These are phyloP conservation scores for Anguilla pacifica DNA, from an alignment of 2,797 vertebrate genomes.

Conservation along the genomic window DNA sequence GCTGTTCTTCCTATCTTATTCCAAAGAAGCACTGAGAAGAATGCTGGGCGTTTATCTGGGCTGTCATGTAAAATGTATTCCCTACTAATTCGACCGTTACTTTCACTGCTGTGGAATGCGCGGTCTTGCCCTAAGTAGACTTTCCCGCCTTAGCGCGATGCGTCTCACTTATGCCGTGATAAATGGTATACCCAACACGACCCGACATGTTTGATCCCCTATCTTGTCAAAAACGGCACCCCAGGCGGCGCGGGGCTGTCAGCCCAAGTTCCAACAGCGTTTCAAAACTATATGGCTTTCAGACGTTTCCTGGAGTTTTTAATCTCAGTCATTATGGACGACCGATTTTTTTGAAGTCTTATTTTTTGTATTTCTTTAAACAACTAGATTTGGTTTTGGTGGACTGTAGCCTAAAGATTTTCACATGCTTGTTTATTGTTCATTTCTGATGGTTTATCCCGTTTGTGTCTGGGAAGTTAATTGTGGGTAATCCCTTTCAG, in stretches of 20 bases:
- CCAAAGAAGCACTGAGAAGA: background rate
- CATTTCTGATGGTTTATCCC: background rate
- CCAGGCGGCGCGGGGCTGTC: slow-evolving; percentile 13
- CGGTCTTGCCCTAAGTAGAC: background rate
- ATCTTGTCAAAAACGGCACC: slow-evolving; percentile 11
- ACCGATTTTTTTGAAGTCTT: background rate
- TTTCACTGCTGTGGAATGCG: background rate
- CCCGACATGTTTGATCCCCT: slow-evolving; percentile 19
- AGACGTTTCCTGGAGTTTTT: background rate
- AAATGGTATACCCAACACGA: slow-evolving; percentile 23
- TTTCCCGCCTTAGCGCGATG: slow-evolving; percentile 14
- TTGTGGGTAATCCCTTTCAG: background rate
- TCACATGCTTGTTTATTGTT: background rate
- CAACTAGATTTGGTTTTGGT: background rate
- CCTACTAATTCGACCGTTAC: background rate
- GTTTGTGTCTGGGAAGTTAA: slow-evolving; percentile 8
- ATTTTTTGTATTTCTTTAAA: background rate
- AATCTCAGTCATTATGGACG: background rate
- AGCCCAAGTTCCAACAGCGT: slow-evolving; percentile 8
- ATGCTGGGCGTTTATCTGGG: background rate
- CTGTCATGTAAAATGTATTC: background rate
- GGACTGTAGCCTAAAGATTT: background rate
- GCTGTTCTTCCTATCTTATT: background rate
- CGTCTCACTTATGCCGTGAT: slow-evolving; percentile 2
- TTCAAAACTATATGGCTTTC: background rate